Evolutionary conservation across 2,797 vertebrate genomes (phyloP).

Genomic region (Hylomyscus alleni): DNA sequence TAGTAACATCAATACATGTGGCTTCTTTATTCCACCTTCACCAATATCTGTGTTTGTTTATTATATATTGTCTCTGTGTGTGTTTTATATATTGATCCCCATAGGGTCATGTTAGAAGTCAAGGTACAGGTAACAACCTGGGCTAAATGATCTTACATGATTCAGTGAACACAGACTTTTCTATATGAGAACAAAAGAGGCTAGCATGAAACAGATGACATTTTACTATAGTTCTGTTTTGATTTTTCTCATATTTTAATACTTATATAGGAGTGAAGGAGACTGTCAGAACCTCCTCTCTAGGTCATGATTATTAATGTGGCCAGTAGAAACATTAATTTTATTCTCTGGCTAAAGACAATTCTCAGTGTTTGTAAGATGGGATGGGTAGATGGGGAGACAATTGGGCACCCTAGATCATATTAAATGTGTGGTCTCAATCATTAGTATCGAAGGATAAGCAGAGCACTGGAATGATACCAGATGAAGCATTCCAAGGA

Average conservation of each 20-base stretch:
- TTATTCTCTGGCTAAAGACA: conserved; percentile 9
- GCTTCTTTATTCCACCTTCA: background rate
- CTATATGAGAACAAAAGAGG: conserved; percentile 30
- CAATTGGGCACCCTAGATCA: background rate
- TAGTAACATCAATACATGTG: background rate
- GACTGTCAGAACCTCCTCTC: conserved; percentile 5
- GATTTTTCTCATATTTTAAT: background rate
- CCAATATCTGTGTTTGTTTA: background rate
- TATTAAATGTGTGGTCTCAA: background rate
- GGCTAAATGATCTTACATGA: background rate
- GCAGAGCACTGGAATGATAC: background rate
- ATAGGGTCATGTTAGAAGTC: conserved; percentile 26
- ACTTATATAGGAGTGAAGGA: conserved; percentile 6
- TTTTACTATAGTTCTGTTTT: conserved; percentile 23
- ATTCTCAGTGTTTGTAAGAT: background rate
- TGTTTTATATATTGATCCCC: background rate
- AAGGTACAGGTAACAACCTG: conserved; percentile 17
- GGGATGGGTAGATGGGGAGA: background rate
- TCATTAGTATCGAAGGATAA: background rate
- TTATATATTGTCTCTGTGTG: too few species aligned
- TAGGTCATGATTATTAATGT: background rate
- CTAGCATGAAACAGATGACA: background rate
- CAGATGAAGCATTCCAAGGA: background rate
- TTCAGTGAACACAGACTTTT: conserved; percentile 24
- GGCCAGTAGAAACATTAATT: background rate